phyloP scores from a whole-genome alignment of 2,797 vertebrate genomes.

The Sebastes iracundus region DNA sequence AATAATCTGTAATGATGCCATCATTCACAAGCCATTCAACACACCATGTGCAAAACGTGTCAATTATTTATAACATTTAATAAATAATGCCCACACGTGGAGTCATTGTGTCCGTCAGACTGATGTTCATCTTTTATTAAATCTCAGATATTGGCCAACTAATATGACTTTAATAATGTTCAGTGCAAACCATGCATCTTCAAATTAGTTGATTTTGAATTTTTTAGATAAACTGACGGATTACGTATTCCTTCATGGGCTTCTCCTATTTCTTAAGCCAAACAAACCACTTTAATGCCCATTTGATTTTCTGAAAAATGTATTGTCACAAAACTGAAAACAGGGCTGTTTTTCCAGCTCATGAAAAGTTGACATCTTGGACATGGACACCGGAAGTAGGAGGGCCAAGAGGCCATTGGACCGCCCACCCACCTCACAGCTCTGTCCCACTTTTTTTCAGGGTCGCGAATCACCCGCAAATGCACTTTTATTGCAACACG shows the following conservation, averaged over 20 bases:
- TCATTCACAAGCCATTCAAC: constrained; percentile 5
- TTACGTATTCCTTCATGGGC: not conserved
- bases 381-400: not conserved
- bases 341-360: not conserved
- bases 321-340: not conserved
- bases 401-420: too few species aligned
- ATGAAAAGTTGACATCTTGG: not conserved
- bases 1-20: constrained; percentile 11
- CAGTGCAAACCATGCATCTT: not conserved
- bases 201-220: not conserved
- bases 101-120: not conserved
- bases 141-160: not conserved
- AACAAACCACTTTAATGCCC: not conserved
- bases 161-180: not conserved
- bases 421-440: too few species aligned
- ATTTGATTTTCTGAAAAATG: not conserved
- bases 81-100: not conserved
- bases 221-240: not conserved
- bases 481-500: too few species aligned
- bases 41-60: not conserved
- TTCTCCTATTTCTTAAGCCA: not conserved
- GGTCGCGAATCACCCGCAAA: too few species aligned
- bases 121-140: not conserved
- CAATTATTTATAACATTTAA: constrained; percentile 29
- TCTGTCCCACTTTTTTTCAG: too few species aligned